Conservation (phyloP, 92 coral and sea anemone species). For the Hydrozoanthus gracilis region DNA sequence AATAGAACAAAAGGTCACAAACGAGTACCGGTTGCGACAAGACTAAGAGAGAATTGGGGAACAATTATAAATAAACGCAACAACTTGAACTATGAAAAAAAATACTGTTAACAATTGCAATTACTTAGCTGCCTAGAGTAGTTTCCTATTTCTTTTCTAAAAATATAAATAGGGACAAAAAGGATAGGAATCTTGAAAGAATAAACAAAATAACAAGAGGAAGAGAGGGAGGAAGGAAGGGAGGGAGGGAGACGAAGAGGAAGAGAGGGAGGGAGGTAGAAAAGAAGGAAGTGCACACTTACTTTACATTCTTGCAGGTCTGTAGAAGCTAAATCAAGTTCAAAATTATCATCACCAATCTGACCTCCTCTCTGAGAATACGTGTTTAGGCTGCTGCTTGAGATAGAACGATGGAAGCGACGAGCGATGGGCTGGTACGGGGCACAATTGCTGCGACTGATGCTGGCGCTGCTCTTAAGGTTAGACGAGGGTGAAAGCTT, state of each 20-base stretch:
- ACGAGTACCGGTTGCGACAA: background rate
- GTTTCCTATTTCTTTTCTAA: background rate
- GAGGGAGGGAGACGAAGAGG: background rate
- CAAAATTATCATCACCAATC: conserved; percentile 29
- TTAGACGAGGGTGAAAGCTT: conserved; percentile 63
- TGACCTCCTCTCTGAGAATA: conserved; percentile 63
- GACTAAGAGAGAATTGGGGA: too few relatives aligned
- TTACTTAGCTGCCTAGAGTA: too few relatives aligned
- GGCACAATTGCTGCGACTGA: conserved; percentile 68
- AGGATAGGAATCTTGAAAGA: background rate
- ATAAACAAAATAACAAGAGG: background rate
- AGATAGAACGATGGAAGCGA: conserved; percentile 68
- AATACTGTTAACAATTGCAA: too few relatives aligned
- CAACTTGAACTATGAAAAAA: too few relatives aligned
- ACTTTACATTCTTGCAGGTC: conserved; percentile 44
- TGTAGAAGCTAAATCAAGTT: conserved; percentile 6
- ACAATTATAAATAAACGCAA: too few relatives aligned
- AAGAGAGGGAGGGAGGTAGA: background rate
- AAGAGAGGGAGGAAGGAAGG: background rate
- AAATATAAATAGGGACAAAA: background rate
- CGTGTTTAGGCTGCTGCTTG: conserved; percentile 75
- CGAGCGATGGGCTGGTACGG: conserved; percentile 73
- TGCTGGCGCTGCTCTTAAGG: conserved; percentile 64
- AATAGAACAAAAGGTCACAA: conserved; percentile 4
- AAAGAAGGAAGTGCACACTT: background rate